Conservation (phyloP, 2,113 vertebrate species). For the Anser brachyrhynchus region DNA sequence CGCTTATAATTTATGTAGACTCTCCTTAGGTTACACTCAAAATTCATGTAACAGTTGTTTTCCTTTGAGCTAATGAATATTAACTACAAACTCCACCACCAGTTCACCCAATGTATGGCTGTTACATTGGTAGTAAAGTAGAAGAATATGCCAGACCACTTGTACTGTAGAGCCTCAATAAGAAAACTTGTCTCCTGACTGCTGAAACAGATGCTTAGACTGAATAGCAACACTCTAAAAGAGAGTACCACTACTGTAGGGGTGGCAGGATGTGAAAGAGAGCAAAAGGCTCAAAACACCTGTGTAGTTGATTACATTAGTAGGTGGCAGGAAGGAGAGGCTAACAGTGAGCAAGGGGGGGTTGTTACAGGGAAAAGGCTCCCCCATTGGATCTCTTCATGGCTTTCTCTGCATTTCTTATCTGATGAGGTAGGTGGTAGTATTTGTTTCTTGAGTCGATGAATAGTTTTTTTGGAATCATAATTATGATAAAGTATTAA, state of each 20-base stretch:
- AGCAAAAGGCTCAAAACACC: neutral
- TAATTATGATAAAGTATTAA: neutral
- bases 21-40: neutral
- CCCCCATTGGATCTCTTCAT: rapidly evolving
- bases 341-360: neutral
- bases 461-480: neutral
- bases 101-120: neutral
- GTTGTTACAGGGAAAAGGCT: neutral
- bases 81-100: neutral
- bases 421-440: neutral
- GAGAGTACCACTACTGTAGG: neutral
- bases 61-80: neutral
- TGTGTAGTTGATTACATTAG: neutral
- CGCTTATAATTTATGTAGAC: neutral
- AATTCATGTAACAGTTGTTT: neutral
- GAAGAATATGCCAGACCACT: neutral
- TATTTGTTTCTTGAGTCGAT: neutral
- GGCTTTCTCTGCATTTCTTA: neutral
- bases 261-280: neutral
- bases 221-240: neutral
- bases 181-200: neutral
- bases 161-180: neutral
- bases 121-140: neutral
- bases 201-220: neutral
- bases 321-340: neutral